phyloP scores from a whole-genome alignment of 2,797 vertebrate species.

The Sciurus vulgaris region DNA sequence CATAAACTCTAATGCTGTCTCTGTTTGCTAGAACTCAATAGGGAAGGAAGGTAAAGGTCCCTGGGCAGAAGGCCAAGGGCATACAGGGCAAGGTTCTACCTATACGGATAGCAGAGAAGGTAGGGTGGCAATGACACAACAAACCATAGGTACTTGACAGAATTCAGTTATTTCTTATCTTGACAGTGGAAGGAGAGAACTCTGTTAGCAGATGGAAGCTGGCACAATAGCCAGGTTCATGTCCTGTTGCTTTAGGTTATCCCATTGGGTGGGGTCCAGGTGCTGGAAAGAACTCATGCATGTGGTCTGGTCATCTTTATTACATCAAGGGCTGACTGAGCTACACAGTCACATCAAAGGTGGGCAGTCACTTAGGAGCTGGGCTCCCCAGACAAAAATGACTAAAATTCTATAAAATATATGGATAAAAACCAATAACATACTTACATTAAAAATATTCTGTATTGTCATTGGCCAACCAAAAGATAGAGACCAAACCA shows the following conservation, averaged over 20 bases:
- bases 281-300: not conserved
- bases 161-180: not conserved
- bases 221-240: not conserved
- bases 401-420: not conserved
- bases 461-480: not conserved
- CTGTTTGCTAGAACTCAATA: not conserved
- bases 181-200: not conserved
- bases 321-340: not conserved
- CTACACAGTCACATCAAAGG: not conserved
- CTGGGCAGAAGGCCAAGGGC: not conserved
- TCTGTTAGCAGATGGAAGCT: not conserved
- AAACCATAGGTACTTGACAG: not conserved
- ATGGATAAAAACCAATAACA: not conserved
- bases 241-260: not conserved
- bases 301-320: not conserved
- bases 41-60: not conserved
- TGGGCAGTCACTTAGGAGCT: not conserved
- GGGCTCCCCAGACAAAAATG: not conserved
- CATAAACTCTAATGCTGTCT: not conserved
- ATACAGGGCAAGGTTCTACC: not conserved
- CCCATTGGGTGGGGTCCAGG: not conserved
- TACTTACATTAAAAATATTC: slow-evolving; percentile 4
- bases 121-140: not conserved
- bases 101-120: not conserved
- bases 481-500: not conserved